Evolutionary conservation across 2,797 vertebrate species (phyloP), one percentile per base, ranked within the genome.

Genomic region (Molossus alvarezi): DNA sequence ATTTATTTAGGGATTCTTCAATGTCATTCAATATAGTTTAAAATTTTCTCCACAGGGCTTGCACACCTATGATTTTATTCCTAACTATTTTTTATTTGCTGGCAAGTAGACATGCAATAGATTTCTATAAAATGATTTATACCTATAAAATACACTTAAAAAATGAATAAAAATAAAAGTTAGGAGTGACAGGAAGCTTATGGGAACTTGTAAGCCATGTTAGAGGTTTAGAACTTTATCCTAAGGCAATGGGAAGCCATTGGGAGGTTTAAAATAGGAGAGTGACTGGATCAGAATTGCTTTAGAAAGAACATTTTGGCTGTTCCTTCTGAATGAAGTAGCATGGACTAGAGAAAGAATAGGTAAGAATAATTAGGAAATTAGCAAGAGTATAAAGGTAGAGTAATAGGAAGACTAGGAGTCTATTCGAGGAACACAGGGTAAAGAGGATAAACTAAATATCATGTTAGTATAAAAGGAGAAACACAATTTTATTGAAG

Each of bases 161-260:
- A 45, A 45, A 45, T 45, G 41, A 45, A 45, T 45, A 45, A 45
- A 45, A 45, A 45, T 45, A 75, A 88, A 95, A 88, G n/a, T 41
- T 0, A 88, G 58, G 10, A 67, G 11, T 37, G 23, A 57, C 9
- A 93, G 48, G 48, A 76, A 88, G 41, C n/a, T 55, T 85, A 13
- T 76, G 33, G 33, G n/a, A 85, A 58, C 4, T 51, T 88, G 33
- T 62, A 88, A 90, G 73, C 15, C 45, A 18, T 29, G 6, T 85
- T 75, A 84, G 51, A 90, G 9, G 55, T 87, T 82, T 60, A 79
- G 48, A 48, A 88, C 21, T 94, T 92, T n/a, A 94, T 80, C 41
- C 21, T 67, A 88, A 89, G 15, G 11, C 71, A 90, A 57, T 21
- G 37, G 55, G 53, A 85, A 88, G 72, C 18, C 81, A 88, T 0